These are phyloP conservation scores for Aphelenchoides fujianensis DNA, from an alignment of 1,140 invertebrate genomes.

Conservation along the genomic window DNA sequence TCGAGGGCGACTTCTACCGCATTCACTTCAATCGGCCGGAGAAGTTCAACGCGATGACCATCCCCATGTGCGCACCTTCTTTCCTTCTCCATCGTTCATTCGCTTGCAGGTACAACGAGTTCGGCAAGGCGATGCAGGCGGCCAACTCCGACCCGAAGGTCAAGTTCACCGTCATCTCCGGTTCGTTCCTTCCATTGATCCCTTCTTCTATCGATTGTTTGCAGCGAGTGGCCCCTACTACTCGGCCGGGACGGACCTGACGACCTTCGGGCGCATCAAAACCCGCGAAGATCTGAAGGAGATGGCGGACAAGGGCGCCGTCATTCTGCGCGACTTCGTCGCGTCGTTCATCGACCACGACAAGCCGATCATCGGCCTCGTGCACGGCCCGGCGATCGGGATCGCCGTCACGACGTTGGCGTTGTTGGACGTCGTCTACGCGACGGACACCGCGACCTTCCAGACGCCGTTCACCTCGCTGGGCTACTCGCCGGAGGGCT, in stretches of 20 bases:
- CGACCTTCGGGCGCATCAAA: constrained; percentile 64
- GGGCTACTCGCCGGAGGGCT: constrained; percentile 77
- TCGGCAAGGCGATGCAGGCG: constrained; percentile 27
- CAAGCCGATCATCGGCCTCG: constrained; percentile 79
- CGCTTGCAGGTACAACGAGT: too few species aligned
- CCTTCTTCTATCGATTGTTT: constrained; percentile 7
- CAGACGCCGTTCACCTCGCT: constrained; percentile 78
- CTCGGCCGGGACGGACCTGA: constrained; percentile 81
- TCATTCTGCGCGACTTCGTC: constrained; percentile 69
- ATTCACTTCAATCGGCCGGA: constrained; percentile 42
- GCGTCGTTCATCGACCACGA: constrained; percentile 78
- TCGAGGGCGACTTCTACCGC: constrained; percentile 36
- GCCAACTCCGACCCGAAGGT: constrained; percentile 33
- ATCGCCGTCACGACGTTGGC: constrained; percentile 77
- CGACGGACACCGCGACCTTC: constrained; percentile 78
- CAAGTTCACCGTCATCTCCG: constrained; percentile 44
- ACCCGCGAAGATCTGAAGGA: constrained; percentile 58
- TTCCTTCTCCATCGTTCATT: too few species aligned
- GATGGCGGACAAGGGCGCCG: constrained; percentile 63
- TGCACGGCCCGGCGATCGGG: constrained; percentile 91
- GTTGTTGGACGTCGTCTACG: constrained; percentile 83
- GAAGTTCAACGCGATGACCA: constrained; percentile 47
- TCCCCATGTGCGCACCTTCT: too few species aligned
- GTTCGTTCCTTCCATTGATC: constrained; percentile 14
- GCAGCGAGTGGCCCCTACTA: constrained; percentile 40